phyloP scores from a whole-genome alignment of 2,888 invertebrate genomes.

The Pecten maximus region DNA sequence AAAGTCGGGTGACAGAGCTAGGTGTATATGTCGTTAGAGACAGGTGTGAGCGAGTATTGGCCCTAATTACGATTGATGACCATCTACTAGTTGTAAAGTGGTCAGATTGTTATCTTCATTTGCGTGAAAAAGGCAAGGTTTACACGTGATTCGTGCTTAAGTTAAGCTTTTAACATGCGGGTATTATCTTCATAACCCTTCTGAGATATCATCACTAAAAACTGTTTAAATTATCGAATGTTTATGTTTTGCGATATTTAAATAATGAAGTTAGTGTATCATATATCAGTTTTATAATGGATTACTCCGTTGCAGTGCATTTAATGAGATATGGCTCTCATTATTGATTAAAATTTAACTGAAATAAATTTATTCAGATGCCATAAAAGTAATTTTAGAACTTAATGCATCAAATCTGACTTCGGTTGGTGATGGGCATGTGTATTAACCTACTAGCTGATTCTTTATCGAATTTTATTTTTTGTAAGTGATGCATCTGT shows the following conservation, averaged over 20 bases:
- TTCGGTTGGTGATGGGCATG: background rate
- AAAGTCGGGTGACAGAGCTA: background rate
- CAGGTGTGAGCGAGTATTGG: background rate
- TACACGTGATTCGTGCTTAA: slow-evolving; percentile 5
- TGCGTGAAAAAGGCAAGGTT: slow-evolving; percentile 5
- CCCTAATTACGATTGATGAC: slow-evolving; percentile 23
- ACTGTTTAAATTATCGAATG: background rate
- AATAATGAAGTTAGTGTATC: background rate
- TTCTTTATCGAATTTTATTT: background rate
- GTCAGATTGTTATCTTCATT: background rate
- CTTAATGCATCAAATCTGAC: background rate
- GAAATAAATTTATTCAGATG: background rate
- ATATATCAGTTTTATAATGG: background rate
- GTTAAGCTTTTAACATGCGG: slow-evolving; percentile 23
- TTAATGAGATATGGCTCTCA: background rate
- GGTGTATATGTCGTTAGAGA: background rate
- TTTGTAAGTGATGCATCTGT: background rate
- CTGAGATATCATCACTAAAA: background rate
- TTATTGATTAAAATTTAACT: background rate
- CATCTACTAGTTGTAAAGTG: slow-evolving; percentile 19
- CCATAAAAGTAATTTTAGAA: background rate
- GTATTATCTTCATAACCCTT: background rate
- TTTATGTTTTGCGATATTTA: background rate
- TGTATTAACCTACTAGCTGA: background rate
- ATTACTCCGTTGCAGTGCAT: background rate